These are phyloP conservation scores for Drosophila kambysellisi DNA, from an alignment of 2,888 invertebrate species.

Conservation along the genomic window DNA sequence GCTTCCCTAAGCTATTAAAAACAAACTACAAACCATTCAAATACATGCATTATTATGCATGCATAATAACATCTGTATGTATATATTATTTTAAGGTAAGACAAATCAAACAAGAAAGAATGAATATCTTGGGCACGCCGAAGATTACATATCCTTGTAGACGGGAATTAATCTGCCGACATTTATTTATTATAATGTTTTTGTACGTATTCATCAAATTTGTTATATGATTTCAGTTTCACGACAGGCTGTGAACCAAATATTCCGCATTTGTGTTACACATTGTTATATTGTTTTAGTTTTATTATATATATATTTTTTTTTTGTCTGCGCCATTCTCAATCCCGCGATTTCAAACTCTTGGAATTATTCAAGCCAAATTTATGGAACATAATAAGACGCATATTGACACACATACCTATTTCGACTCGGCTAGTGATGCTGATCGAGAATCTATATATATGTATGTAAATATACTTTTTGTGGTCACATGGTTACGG, in stretches of 20 bases:
- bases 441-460: background rate
- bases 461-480: background rate
- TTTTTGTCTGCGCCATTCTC: background rate
- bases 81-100: slow-evolving; percentile 25
- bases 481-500: background rate
- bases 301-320: background rate
- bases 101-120: slow-evolving; percentile 20
- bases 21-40: slow-evolving; percentile 27
- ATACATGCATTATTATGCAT: slow-evolving; percentile 10
- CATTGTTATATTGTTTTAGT: slow-evolving; percentile 1
- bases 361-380: background rate
- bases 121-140: background rate
- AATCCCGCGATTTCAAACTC: background rate
- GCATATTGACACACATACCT: background rate
- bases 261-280: background rate
- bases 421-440: background rate
- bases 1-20: slow-evolving; percentile 64
- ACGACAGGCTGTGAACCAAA: background rate
- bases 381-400: background rate
- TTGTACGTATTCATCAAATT: background rate
- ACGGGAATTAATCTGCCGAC: background rate
- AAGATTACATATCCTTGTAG: slow-evolving; percentile 1
- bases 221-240: background rate
- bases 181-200: background rate
- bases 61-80: slow-evolving; percentile 24